Percentiles rank a stretch among this genome's conserved stretches.
phyloP scores from a whole-genome alignment of 64 coral and sea anemone genomes.

The Porites lutea region DNA sequence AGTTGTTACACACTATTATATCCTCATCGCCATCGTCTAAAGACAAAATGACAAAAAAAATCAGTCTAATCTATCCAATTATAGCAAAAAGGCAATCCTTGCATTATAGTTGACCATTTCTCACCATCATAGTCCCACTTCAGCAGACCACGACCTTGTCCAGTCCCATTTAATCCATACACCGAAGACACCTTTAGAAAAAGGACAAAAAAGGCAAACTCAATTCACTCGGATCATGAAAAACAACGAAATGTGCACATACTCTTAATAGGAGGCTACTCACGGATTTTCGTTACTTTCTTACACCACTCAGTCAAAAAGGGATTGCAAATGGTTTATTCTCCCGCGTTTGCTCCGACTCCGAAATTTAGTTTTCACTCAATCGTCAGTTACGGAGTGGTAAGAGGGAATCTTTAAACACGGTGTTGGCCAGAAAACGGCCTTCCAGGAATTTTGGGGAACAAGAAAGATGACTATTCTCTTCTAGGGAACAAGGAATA shows the following conservation, averaged over 20 bases:
- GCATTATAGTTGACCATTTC: neutral
- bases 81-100: neutral
- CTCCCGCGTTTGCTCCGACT: too few relatives aligned
- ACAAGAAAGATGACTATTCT: too few relatives aligned
- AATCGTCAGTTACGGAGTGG: too few relatives aligned
- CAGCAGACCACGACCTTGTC: slow-evolving; percentile 82
- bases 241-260: neutral
- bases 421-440: too few relatives aligned
- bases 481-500: too few relatives aligned
- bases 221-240: neutral
- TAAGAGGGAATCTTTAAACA: too few relatives aligned
- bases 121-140: slow-evolving; percentile 95
- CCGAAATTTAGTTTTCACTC: too few relatives aligned
- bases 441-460: too few relatives aligned
- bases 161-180: slow-evolving; percentile 76
- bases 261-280: too few relatives aligned
- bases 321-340: too few relatives aligned
- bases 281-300: too few relatives aligned
- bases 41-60: neutral
- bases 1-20: slow-evolving; percentile 87
- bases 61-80: neutral
- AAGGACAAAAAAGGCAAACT: neutral
- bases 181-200: slow-evolving; percentile 68
- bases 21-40: slow-evolving; percentile 92
- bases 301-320: too few relatives aligned